Base-by-base conservation (phyloP, 2,113 vertebrate genomes). In the Ramphastos sulfuratus region DNA sequence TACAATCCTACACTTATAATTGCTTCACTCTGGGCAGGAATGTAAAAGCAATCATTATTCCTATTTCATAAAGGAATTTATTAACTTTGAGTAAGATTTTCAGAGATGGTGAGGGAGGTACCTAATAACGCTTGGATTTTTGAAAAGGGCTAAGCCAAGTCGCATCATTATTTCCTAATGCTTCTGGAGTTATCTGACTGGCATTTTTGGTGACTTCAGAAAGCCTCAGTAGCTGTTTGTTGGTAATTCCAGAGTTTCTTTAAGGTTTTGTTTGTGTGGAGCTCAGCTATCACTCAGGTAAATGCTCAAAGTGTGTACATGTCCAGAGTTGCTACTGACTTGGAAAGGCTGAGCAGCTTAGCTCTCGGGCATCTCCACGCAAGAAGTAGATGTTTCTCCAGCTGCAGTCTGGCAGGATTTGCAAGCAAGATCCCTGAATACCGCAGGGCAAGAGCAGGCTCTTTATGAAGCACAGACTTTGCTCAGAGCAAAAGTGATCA, bases 321-420 rank as follows among this genome's bases (percentile, higher is more conserved):
- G n/a, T 89, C 66, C 0, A 0, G n/a, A 80, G 25, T 4, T 87
- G 44, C 42, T 67, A 0, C 55, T 48, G 58, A 4, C 33, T 37
- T 21, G 20, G 42, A 13, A 60, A 42, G 27, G 25, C 11, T 12
- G 74, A 87, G 42, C 27, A 27, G 6, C 24, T 30, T 8, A 33
- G 55, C 72, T 31, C 44, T 69, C 0, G 0, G 63, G 24, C 50
- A 33, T 19, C 20, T 42, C 44, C 52, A 55, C 70, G 28, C 19
- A n/a, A 54, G 4, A 13, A 24, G 48, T 1, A 12, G 30, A 7
- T 35, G 74, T 65, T 92, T 15, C 17, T 87, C 3, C 3, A 12
- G 77, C 64, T 60, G 42, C 27, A 80, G n/a, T 37, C 1, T 1
- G 6, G 25, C 0, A 0, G 70, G 48, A 54, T 72, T 65, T 91